Base-by-base conservation (phyloP, 2,113 vertebrate species). In the Brachyhypopomus gauderio region DNA sequence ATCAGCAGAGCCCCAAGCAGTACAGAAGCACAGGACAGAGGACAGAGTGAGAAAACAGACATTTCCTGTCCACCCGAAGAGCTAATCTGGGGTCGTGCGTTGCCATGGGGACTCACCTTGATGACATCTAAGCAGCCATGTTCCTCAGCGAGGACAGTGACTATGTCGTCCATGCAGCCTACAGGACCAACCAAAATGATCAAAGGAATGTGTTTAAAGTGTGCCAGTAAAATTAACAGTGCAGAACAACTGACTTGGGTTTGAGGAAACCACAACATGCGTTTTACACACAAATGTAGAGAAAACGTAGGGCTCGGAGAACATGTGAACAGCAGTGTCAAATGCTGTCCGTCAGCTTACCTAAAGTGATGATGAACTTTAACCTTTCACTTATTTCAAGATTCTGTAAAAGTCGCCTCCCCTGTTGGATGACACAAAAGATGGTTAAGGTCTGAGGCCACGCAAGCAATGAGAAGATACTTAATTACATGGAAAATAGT, bases 121-220 rank as follows among this genome's bases (percentile, higher is more conserved):
- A 98, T 92, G 66, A 89, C 87, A 77, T 97, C 96, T 85, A 97
- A 90, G 87, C 96, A 98, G n/a, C 97, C 97, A 60, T 99, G 97
- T 82, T 98, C 97, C 91, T 99, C 98, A 63, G 96, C 96, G 75
- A 98, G 88, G 64, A 98, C 97, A 36, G 93, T 95, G 82, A 98
- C 82, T 87, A 96, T 96, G 83, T 99, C 96, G 84, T 99, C 98
- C 82, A 99, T 94, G 45, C 95, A 98, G 78, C 94, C 98, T 99
- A 88, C 80, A 89, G 11, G 76, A 48, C 7, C 52, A 48, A 59
- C 70, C 17, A 69, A 22, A 27, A 77, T 19, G 27, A 34, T 16
- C 5, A 27, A 36, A 34, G 23, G 14, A 3, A 52, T 12, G 45
- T 12, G 45, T 52, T 52, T 52, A 12, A 14, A 52, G 45, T 8